These are phyloP conservation scores for Drosophila virilis DNA, from an alignment of 1,140 invertebrate species.

Conservation along the genomic window DNA sequence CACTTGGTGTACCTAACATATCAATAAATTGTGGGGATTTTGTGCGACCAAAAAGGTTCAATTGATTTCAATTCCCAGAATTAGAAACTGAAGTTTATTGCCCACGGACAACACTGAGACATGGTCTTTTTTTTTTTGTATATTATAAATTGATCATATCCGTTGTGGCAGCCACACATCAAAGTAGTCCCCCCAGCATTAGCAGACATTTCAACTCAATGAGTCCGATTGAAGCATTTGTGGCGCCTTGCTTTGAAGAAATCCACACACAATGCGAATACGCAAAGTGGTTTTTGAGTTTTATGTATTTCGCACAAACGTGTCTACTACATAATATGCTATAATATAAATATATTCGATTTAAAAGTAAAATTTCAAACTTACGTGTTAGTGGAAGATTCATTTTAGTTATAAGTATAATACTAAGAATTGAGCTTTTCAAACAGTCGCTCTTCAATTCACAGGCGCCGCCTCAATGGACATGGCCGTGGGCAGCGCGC, in stretches of 20 bases:
- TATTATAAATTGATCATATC: constrained; percentile 66
- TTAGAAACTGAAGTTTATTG: constrained; percentile 73
- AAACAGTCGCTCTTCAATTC: constrained; percentile 12
- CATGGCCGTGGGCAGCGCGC: constrained; percentile 61
- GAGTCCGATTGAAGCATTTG: constrained; percentile 7
- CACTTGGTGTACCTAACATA: constrained; percentile 14
- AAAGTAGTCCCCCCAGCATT: neutral
- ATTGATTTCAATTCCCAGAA: constrained; percentile 76
- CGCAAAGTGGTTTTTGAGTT: neutral
- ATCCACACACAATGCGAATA: neutral
- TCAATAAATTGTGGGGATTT: constrained; percentile 7
- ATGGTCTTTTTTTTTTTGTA: constrained; percentile 10
- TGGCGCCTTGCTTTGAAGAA: constrained; percentile 14
- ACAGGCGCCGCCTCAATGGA: constrained; percentile 47
- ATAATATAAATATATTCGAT: neutral
- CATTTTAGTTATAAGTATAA: constrained; percentile 61
- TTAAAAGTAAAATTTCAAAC: constrained; percentile 38
- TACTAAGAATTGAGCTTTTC: constrained; percentile 30
- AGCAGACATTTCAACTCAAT: constrained; percentile 2
- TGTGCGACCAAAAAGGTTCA: constrained; percentile 38
- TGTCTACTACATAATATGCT: neutral
- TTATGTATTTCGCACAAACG: constrained; percentile 2
- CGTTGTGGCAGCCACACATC: constrained; percentile 26
- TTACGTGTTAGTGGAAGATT: constrained; percentile 76
- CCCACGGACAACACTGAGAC: constrained; percentile 12